These are phyloP conservation scores for Myrmophylax atrothorax DNA, from an alignment of 2,113 vertebrate genomes.

Conservation along the genomic window DNA sequence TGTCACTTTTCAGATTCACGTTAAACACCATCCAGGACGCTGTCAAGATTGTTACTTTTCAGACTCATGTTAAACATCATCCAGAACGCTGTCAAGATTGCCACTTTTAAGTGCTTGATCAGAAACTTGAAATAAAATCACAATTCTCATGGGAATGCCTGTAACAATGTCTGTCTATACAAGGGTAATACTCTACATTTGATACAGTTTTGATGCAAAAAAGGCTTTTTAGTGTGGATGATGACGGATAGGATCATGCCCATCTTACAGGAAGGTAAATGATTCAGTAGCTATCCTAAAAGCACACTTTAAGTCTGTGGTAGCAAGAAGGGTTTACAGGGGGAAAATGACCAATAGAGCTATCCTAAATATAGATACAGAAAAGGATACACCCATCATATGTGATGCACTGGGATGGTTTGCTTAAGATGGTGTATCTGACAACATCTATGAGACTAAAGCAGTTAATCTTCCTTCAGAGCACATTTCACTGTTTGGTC, in stretches of 20 bases:
- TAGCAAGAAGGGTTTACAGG: neutral
- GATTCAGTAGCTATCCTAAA: neutral
- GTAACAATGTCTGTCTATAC: neutral
- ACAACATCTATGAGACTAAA: neutral
- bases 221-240: neutral
- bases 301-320: neutral
- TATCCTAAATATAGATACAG: neutral
- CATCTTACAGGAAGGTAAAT: neutral
- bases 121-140: slow-evolving; percentile 36
- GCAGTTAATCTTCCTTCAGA: neutral
- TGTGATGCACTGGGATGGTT: neutral
- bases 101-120: neutral
- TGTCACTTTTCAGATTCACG: neutral
- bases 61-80: neutral
- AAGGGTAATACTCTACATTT: neutral
- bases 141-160: neutral
- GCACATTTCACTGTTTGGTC: neutral
- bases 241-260: neutral
- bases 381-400: neutral
- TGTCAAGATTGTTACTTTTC: neutral
- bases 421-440: neutral
- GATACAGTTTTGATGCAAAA: neutral
- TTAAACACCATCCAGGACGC: neutral
- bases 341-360: neutral
- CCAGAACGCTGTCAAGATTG: neutral